Evolutionary conservation across 2,113 vertebrate genomes (phyloP).

Genomic region (Odontesthes bonariensis): DNA sequence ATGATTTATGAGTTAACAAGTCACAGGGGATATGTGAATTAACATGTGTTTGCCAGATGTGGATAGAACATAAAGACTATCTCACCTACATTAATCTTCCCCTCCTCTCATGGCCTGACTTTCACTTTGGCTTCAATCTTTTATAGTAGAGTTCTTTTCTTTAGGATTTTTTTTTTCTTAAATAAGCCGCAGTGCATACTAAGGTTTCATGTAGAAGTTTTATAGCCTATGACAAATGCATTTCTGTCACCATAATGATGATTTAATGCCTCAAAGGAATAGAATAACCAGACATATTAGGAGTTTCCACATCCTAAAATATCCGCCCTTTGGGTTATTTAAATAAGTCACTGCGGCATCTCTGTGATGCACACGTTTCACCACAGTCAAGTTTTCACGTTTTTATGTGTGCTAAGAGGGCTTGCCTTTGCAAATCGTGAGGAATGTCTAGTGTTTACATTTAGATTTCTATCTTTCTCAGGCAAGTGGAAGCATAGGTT

Average conservation of each 20-base stretch:
- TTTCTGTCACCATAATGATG: constrained; percentile 9
- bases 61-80: not conserved
- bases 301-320: constrained; percentile 35
- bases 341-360: constrained; percentile 23
- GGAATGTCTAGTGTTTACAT: constrained; percentile 50
- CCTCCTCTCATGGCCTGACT: not conserved
- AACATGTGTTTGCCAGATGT: constrained; percentile 69
- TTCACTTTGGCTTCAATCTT: constrained; percentile 22
- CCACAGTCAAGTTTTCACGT: not conserved
- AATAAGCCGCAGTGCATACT: not conserved
- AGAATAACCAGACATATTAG: constrained; percentile 11
- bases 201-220: not conserved
- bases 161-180: not conserved
- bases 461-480: constrained; percentile 41
- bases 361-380: constrained; percentile 2
- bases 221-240: constrained; percentile 22
- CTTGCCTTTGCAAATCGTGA: constrained; percentile 3
- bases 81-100: constrained; percentile 1
- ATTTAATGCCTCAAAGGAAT: constrained; percentile 13
- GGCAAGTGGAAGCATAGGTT: constrained; percentile 10
- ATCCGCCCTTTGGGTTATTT: constrained; percentile 22
- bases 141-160: not conserved
- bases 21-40: constrained; percentile 5
- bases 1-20: constrained; percentile 48
- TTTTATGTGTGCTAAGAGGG: not conserved